Evolutionary conservation across 2,888 invertebrate species (phyloP).

Genomic region (Boloria selene): DNA sequence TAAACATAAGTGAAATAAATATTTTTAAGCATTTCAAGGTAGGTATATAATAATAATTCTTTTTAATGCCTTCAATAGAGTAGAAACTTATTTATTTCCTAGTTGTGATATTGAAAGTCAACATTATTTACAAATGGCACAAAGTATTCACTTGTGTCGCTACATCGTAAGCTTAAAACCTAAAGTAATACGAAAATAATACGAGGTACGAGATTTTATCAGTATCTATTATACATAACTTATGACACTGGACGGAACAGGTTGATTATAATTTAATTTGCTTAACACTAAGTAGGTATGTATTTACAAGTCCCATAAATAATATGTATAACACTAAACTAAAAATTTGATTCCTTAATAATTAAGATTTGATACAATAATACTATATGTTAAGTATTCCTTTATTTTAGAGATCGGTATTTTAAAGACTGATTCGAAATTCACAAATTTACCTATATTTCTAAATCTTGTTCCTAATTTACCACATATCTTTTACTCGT

Average conservation of each 20-base stretch:
- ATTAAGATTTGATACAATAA: constrained; percentile 34
- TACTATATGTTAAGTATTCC: constrained; percentile 31
- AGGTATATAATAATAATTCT: background rate
- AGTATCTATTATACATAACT: constrained; percentile 33
- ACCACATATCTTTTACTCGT: constrained; percentile 83
- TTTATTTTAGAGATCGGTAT: constrained; percentile 28
- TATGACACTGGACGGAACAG: constrained; percentile 73
- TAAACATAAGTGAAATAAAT: constrained; percentile 13
- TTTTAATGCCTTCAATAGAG: background rate
- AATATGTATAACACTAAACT: constrained; percentile 28
- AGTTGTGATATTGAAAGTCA: constrained; percentile 24
- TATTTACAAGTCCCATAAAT: constrained; percentile 62
- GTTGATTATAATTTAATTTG: constrained; percentile 47
- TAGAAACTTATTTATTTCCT: constrained; percentile 8
- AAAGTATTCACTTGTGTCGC: constrained; percentile 74
- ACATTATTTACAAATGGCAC: constrained; percentile 63
- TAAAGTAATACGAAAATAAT: constrained; percentile 32
- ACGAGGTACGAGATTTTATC: constrained; percentile 37
- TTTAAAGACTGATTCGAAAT: constrained; percentile 17
- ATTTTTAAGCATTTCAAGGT: constrained; percentile 4
- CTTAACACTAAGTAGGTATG: constrained; percentile 57
- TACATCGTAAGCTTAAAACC: constrained; percentile 40
- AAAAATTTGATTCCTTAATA: constrained; percentile 29
- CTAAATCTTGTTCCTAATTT: constrained; percentile 43
- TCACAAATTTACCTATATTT: constrained; percentile 42